phyloP scores from a whole-genome alignment of 1,140 invertebrate species.

The Grapholita molesta region DNA sequence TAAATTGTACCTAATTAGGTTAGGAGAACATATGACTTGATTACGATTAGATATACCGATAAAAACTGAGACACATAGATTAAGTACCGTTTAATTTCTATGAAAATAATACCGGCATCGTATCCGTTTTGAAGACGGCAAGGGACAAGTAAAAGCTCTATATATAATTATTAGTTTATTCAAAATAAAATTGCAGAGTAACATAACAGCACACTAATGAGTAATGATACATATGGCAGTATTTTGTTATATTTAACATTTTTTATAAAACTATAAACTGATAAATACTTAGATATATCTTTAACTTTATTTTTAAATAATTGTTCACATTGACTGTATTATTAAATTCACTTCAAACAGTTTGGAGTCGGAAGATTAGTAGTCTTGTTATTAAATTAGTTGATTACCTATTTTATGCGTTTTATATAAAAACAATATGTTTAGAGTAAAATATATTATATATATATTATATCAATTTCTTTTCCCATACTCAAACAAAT shows the following conservation, averaged over 20 bases:
- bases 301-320: neutral
- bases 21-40: no score
- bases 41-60: no score
- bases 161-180: slow-evolving; percentile 6
- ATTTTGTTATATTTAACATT: neutral
- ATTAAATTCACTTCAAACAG: neutral
- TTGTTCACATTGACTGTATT: neutral
- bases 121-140: neutral
- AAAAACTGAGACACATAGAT: no score
- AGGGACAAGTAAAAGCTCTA: neutral
- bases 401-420: neutral
- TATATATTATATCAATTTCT: neutral
- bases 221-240: slow-evolving; percentile 13
- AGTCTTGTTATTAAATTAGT: neutral
- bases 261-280: neutral
- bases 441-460: neutral
- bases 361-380: neutral
- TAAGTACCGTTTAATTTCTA: no score
- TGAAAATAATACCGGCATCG: no score
- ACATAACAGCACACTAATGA: slow-evolving; percentile 14
- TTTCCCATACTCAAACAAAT: neutral
- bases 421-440: neutral
- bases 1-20: no score
- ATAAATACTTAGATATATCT: neutral
- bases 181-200: slow-evolving; percentile 8